Evolutionary conservation across 2,888 invertebrate species (phyloP), one percentile per base, ranked within the genome.

Genomic region (Heliconius charithonia): DNA sequence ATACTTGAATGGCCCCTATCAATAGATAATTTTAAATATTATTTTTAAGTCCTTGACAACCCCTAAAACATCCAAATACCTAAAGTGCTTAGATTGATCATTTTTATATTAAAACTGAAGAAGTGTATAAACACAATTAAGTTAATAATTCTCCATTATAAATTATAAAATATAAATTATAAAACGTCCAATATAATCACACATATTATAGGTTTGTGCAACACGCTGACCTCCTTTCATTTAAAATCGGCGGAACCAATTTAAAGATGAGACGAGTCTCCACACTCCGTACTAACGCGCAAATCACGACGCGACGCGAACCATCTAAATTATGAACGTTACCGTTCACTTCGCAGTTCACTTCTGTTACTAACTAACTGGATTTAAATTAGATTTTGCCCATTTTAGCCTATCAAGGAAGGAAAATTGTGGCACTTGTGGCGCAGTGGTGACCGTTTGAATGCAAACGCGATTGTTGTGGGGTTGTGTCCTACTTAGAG

Each of bases 171-270:
- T 41, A 13, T 41, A 41, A 41, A 41, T 41, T 22, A 51, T 51
- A 51, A 51, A 51, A 51, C 0, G 19, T 51, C 2, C 51, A 22
- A 51, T 19, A 4, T 51, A 16, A 51, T 51, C 13, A 67, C 13
- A 67, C n/a, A 41, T 32, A 25, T 4, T 13, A 19, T 27, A 63
- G 1, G 27, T 32, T n/a, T n/a, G 72, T n/a, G 59, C 59, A 72
- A 72, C 16, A 72, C 25, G n/a, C 32, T 59, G 72, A 72, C 72
- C 72, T 72, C 72, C 32, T 72, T 72, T 72, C 72, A 13, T 59
- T n/a, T 72, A 72, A 59, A 59, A 72, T 72, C 72, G 32, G 59
- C 37, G 59, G 56, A 72, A 59, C 59, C 59, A 59, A 72, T 59
- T 16, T 59, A 59, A 59, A 72, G 6, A 72, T 16, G 71, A 29